These are phyloP conservation scores for Echiichthys vipera DNA, from an alignment of 2,797 vertebrate species.

Conservation along the genomic window DNA sequence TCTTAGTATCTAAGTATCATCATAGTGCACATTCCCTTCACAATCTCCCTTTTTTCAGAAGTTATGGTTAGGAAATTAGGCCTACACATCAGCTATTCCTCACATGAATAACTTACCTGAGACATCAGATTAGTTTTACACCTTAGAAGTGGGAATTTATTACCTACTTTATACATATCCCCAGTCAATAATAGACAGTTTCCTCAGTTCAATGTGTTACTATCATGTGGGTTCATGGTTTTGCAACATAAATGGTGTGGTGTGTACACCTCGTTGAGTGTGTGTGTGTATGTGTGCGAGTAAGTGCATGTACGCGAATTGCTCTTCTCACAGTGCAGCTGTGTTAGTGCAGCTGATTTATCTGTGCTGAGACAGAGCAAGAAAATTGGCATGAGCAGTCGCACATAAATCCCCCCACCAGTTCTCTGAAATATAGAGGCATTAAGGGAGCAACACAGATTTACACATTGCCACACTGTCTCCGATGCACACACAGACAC, in stretches of 20 bases:
- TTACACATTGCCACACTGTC: constrained; percentile 78
- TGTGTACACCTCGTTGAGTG: constrained; percentile 6
- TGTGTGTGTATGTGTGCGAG: constrained; percentile 14
- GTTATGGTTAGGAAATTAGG: neutral
- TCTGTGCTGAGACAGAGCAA: constrained; percentile 80
- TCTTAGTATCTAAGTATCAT: neutral
- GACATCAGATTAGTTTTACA: constrained; percentile 11
- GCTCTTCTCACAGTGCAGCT: constrained; percentile 69
- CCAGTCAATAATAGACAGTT: constrained; percentile 47
- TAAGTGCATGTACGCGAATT: constrained; percentile 13
- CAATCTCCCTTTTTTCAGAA: neutral
- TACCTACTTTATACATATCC: constrained; percentile 30
- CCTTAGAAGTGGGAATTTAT: constrained; percentile 26
- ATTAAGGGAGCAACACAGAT: constrained; percentile 82
- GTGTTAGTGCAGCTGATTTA: constrained; percentile 85
- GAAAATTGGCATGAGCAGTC: constrained; percentile 85
- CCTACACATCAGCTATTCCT: constrained; percentile 5
- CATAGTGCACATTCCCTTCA: neutral
- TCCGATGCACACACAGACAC: constrained; percentile 46
- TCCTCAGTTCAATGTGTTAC: constrained; percentile 32
- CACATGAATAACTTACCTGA: constrained; percentile 7
- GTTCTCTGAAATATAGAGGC: constrained; percentile 84
- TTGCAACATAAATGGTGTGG: constrained; percentile 52
- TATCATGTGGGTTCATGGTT: constrained; percentile 53
- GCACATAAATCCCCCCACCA: constrained; percentile 86